Evolutionary conservation across 1,140 invertebrate genomes (phyloP).

Genomic region (Sitophilus oryzae): DNA sequence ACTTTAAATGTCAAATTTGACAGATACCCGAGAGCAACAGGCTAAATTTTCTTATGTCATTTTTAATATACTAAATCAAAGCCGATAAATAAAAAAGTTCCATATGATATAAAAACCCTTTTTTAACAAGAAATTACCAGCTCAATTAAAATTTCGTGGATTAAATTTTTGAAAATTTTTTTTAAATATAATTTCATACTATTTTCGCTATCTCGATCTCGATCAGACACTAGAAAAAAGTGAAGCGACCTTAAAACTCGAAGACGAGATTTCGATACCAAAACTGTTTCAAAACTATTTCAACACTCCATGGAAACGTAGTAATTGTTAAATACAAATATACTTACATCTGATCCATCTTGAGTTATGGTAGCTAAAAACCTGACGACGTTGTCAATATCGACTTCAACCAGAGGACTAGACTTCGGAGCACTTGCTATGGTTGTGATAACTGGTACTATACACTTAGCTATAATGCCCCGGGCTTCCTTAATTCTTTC

Average conservation of each 20-base stretch:
- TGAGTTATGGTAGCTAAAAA: slow-evolving; percentile 29
- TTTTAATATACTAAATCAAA: not conserved
- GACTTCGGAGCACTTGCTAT: slow-evolving; percentile 52
- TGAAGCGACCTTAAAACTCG: too few species aligned
- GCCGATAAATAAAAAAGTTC: not conserved
- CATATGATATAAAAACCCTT: not conserved
- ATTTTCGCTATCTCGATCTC: not conserved
- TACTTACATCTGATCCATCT: not conserved
- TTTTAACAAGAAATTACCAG: not conserved
- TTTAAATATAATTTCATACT: not conserved
- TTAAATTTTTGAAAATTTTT: not conserved
- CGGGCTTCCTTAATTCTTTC: slow-evolving; percentile 33
- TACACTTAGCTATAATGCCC: slow-evolving; percentile 52
- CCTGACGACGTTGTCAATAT: slow-evolving; percentile 37
- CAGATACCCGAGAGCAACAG: not conserved
- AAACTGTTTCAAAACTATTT: not conserved
- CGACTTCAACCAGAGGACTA: slow-evolving; percentile 56
- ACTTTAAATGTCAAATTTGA: not conserved
- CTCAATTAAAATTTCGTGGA: not conserved
- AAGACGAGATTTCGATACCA: too few species aligned
- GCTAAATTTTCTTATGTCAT: not conserved
- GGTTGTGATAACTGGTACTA: slow-evolving; percentile 55
- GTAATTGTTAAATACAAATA: not conserved
- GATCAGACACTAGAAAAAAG: not conserved
- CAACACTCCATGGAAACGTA: not conserved